Base-by-base conservation (phyloP, 2,797 vertebrate species). In the Buceros bicornis region DNA sequence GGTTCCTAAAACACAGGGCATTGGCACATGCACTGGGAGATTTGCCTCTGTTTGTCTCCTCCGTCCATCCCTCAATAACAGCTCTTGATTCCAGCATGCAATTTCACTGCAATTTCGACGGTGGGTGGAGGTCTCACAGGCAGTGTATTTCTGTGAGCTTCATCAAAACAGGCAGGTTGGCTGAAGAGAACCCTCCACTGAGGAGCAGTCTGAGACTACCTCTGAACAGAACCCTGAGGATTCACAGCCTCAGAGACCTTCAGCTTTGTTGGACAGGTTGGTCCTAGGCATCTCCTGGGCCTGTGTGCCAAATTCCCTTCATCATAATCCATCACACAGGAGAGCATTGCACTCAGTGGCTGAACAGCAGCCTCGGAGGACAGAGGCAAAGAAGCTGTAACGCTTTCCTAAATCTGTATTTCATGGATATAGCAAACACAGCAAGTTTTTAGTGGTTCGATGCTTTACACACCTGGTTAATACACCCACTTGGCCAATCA, bases 261-360 rank as follows among this genome's bases (percentile, higher is more conserved):
- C 4, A 37, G n/a, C 22, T 16, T 77, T 11, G 0, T 50, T 45
- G 53, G 29, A 50, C 0, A 1, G 20, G 15, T 42, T 60, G 53
- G 20, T 76, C 61, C 51, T 2, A 3, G 56, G 35, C 31, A 10
- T 43, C 53, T 86, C 64, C 35, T 70, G 40, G 50, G 21, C 16
- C 47, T 54, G n/a, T 62, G 51, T n/a, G 80, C 24, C 29, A 26
- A 40, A 77, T 47, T 51, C 31, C 14, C 26, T 17, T 33, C 37
- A 40, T 40, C 37, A 40, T 40, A 40, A 40, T 40, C 12, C 40
- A 29, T 77, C 5, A 0, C 21, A 40, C n/a, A 54, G 76, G 29
- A 69, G 33, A 14, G 24, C 91, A 43, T 13, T 78, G 21, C 26
- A 47, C 26, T 43, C 1, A 0, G 37, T 69, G 33, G 37, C 54